phyloP scores from a whole-genome alignment of 2,888 invertebrate species.

The Cerastis rubricosa region DNA sequence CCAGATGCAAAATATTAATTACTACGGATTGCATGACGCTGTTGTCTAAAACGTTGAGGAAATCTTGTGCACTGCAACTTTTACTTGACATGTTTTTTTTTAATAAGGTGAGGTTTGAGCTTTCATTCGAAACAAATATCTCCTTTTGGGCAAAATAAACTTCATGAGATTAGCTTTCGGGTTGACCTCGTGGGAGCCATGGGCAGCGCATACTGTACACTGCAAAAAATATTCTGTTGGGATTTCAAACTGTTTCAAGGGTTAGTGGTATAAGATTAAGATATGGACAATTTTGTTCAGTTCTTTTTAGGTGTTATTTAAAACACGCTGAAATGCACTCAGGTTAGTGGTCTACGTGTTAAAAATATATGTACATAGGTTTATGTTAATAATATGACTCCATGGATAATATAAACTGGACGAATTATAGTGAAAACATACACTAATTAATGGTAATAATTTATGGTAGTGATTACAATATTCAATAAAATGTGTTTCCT shows the following conservation, averaged over 20 bases:
- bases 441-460: not conserved
- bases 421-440: not conserved
- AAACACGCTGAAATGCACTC: not conserved
- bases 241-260: conserved; percentile 53
- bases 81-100: conserved; percentile 3
- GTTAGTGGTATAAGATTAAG: not conserved
- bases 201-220: conserved; percentile 77
- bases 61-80: conserved; percentile 16
- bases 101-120: conserved; percentile 81
- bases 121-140: conserved; percentile 76
- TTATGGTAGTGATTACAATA: not conserved
- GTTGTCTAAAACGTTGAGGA: not conserved
- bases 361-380: conserved; percentile 6
- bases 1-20: conserved; percentile 65
- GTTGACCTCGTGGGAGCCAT: conserved; percentile 52
- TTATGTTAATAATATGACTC: conserved; percentile 5
- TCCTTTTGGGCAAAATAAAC: conserved; percentile 79
- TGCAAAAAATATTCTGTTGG: conserved; percentile 74
- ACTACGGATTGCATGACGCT: conserved; percentile 30
- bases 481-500: not conserved
- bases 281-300: not conserved
- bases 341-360: conserved; percentile 11
- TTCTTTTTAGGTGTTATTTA: not conserved
- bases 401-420: conserved; percentile 37
- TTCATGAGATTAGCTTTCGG: conserved; percentile 72